phyloP scores from a whole-genome alignment of 2,797 vertebrate species.

The Sebastes vulpes region DNA sequence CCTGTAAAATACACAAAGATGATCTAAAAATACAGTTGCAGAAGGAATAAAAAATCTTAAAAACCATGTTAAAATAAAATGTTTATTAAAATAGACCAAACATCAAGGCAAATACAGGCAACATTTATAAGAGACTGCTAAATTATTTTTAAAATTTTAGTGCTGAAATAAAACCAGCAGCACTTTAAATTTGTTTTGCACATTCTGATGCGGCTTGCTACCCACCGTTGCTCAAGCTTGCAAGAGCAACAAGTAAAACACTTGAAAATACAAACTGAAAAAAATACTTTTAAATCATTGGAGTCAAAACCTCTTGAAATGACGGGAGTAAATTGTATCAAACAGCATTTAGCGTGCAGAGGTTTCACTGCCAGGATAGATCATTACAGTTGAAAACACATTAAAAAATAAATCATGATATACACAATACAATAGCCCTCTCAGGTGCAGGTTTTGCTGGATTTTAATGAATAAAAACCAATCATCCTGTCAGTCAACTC shows the following conservation, averaged over 20 bases:
- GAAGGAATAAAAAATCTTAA: neutral
- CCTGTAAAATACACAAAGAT: neutral
- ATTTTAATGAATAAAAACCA: slow-evolving; percentile 4
- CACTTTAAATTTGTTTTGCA: slow-evolving; percentile 30
- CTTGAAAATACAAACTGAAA: slow-evolving; percentile 7
- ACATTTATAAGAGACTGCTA: slow-evolving; percentile 39
- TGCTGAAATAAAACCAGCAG: slow-evolving; percentile 67
- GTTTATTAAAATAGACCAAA: slow-evolving; percentile 75
- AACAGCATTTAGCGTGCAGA: slow-evolving; percentile 33
- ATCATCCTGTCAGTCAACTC: neutral
- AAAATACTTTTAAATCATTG: slow-evolving; percentile 3
- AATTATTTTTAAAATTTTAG: slow-evolving; percentile 11
- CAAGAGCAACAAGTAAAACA: slow-evolving; percentile 10
- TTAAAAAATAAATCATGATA: slow-evolving; percentile 1
- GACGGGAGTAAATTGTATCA: slow-evolving; percentile 4
- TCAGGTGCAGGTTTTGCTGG: neutral
- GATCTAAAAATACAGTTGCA: neutral
- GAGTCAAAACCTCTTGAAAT: slow-evolving; percentile 3
- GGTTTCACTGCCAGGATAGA: neutral
- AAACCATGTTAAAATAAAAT: slow-evolving; percentile 26
- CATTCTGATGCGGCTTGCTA: neutral
- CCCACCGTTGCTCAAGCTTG: neutral
- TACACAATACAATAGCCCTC: neutral
- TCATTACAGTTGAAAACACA: slow-evolving; percentile 8
- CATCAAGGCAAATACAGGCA: slow-evolving; percentile 36